Percentiles rank a stretch among this genome's conserved stretches.
phyloP scores from a whole-genome alignment of 2,797 vertebrate species.

The Peromyscus melanophrys region DNA sequence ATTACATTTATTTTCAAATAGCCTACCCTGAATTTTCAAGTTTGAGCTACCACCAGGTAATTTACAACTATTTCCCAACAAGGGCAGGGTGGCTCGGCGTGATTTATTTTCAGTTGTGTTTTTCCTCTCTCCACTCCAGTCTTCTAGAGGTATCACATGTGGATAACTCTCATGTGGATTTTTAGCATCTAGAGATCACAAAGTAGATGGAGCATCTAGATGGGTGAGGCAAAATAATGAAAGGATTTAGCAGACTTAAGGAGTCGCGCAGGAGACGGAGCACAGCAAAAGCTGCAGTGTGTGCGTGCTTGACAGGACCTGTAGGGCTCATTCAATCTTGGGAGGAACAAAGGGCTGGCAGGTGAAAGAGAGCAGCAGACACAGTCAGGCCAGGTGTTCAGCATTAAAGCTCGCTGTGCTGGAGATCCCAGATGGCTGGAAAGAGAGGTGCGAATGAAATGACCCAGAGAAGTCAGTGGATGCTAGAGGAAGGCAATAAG shows the following conservation, averaged over 20 bases:
- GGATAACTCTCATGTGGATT: constrained; percentile 67
- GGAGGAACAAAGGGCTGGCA: constrained; percentile 80
- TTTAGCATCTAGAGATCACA: constrained; percentile 80
- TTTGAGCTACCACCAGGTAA: constrained; percentile 1
- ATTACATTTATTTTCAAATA: constrained; percentile 68
- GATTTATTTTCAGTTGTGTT: constrained; percentile 31
- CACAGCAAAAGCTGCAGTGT: background rate
- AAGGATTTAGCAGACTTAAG: constrained; percentile 75
- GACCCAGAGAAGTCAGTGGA: constrained; percentile 74
- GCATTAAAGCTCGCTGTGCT: constrained; percentile 23
- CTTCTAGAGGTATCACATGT: constrained; percentile 65
- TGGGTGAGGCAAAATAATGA: constrained; percentile 59
- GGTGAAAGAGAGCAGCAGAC: constrained; percentile 74
- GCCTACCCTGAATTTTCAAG: background rate
- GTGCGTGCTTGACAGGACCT: constrained; percentile 50
- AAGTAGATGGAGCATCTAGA: constrained; percentile 68
- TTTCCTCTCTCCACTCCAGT: constrained; percentile 49
- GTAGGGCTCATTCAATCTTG: constrained; percentile 10
- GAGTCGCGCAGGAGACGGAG: constrained; percentile 24
- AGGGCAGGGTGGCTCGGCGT: background rate
- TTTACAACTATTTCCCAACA: constrained; percentile 59
- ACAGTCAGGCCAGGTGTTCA: constrained; percentile 73
- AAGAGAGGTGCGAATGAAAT: constrained; percentile 75
- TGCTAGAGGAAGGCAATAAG: constrained; percentile 48
- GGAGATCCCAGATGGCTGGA: constrained; percentile 75